Base-by-base conservation (phyloP, 2,797 vertebrate genomes). In the Fringilla coelebs region DNA sequence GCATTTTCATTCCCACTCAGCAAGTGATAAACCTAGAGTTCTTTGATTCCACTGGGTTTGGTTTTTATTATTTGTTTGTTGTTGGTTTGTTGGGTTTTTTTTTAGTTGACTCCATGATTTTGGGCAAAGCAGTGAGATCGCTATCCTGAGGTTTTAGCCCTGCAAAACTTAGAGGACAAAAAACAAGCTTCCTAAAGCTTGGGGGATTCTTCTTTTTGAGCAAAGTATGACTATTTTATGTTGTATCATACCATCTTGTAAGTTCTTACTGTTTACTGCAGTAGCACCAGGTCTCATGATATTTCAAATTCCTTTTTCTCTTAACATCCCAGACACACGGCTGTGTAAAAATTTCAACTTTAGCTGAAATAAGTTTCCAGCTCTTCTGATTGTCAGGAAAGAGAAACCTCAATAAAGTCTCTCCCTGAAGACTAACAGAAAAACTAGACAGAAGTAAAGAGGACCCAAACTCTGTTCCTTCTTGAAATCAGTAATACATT, bases 251-350 rank as follows among this genome's bases (percentile, higher is more conserved):
- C 25, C 4, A 3, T 70, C 66, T 51, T 73, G 2, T 8, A 83
- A 60, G 17, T 63, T 91, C 38, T 67, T 75, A 31, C 38, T 86
- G 34, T 67, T 94, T 91, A 92, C 52, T 94, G 52, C 74, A 71
- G 52, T 57, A 82, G 70, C 31, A 73, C 20, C 13, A 29, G 11
- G 38, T 71, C 52, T 90, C 72, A 61, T 70, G 58, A 18, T 90
- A 85, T 63, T 88, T 90, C 19, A 6, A 61, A 61, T 65, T 90
- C 20, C 21, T 73, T 92, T 88, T 88, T 61, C 60, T 73, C 63
- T 67, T 79, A 73, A 46, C 31, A 60, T 66, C 36, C 38, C 51
- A 68, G 70, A n/a, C 17, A 48, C 16, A 48, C 2, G 18, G 55
- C 60, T 58, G 11, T n/a, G 67, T 62, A 83, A 88, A 94, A 95